Evolutionary conservation across 2,888 invertebrate genomes (phyloP), one percentile per base, ranked within the genome.

Genomic region (Temnothorax ravouxi): DNA sequence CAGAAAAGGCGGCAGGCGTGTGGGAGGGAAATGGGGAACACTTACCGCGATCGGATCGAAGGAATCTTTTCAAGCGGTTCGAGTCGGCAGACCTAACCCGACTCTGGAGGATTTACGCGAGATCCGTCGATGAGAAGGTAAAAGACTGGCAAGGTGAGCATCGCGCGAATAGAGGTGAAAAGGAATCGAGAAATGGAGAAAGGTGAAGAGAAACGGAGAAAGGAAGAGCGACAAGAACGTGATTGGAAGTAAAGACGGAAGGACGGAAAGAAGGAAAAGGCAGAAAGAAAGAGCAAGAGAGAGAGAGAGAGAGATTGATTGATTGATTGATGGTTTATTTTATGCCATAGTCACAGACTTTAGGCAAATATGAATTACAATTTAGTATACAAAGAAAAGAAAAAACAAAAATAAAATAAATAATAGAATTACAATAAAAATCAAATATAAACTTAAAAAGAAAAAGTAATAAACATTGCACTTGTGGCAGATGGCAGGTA

Each of bases 1-100:
- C 62, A 61, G 80, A 69, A 64, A 80, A 67, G 77, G 52, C 34
- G 61, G 44, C 34, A 25, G 50, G 34, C 11, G 41, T 25, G 34
- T 47, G 34, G 50, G 52, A 54, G 59, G 25, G 18, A 29, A 69
- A 54, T 34, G 59, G 69, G 67, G 88, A 83, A 88, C 84, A 86
- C 86, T 89, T 86, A 67, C 77, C 69, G 67, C 88, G 90, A 89
- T 89, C 89, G 83, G 86, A 86, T 86, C 90, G 87, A 82, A 83
- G 83, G 87, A 88, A 89, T 88, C 87, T 87, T 86, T 81, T 88
- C 87, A 87, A 84, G 84, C 76, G 77, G 80, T 69, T 87, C 84
- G 79, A 83, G 82, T 75, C 44, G 69, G 77, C 56, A 80, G 80
- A 84, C 59, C 86, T 76, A 84, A 83, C 82, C 90, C 84, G 82